These are phyloP conservation scores for Ophraella communa DNA, from an alignment of 2,888 invertebrate species.

Conservation along the genomic window DNA sequence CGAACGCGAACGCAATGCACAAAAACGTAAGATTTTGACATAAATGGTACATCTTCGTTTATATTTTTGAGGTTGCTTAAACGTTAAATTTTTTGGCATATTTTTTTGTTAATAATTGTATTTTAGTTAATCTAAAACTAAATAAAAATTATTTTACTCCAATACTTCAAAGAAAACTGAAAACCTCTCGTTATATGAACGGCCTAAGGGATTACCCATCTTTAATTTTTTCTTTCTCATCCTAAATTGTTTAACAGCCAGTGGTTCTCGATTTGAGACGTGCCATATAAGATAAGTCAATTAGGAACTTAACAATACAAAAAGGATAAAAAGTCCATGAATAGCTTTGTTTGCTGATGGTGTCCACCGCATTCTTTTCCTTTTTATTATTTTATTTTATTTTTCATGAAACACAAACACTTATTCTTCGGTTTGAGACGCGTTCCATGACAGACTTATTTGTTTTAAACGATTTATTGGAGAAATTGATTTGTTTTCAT, in stretches of 20 bases:
- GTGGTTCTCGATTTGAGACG: slow-evolving; percentile 7
- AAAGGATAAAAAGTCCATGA: slow-evolving; percentile 26
- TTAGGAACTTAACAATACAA: slow-evolving; percentile 33
- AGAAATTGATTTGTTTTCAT: slow-evolving; percentile 38
- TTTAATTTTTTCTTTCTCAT: background rate
- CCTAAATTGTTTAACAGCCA: background rate
- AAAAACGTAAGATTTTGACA: too few relatives aligned
- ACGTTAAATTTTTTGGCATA: too few relatives aligned
- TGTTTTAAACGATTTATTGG: slow-evolving; percentile 34
- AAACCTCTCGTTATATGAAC: too few relatives aligned
- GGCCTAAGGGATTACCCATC: background rate
- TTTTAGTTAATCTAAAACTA: too few relatives aligned
- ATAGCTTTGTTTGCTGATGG: slow-evolving; percentile 37
- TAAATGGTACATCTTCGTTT: too few relatives aligned
- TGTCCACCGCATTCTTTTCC: slow-evolving; percentile 33
- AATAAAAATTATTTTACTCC: too few relatives aligned
- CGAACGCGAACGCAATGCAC: too few relatives aligned
- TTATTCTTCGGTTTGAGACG: slow-evolving; percentile 17
- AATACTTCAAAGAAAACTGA: too few relatives aligned
- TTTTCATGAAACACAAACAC: slow-evolving; percentile 23
- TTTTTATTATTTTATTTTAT: slow-evolving; percentile 25
- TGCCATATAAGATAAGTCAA: slow-evolving; percentile 45
- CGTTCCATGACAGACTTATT: slow-evolving; percentile 31
- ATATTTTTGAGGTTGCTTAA: too few relatives aligned
- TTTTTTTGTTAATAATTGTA: too few relatives aligned